phyloP scores from a whole-genome alignment of 2,113 vertebrate genomes.

The Daboia siamensis region DNA sequence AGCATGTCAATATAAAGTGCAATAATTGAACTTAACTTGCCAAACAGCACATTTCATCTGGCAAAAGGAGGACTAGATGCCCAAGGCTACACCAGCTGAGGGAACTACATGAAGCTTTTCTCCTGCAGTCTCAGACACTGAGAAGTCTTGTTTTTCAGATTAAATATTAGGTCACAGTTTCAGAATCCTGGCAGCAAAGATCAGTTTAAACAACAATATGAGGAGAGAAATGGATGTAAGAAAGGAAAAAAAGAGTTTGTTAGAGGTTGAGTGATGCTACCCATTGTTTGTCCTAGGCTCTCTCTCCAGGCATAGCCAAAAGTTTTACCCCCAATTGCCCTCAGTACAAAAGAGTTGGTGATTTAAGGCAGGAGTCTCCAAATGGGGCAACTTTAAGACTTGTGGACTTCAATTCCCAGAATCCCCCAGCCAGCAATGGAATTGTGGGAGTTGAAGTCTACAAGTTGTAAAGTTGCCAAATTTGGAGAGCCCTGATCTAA shows the following conservation, averaged over 20 bases:
- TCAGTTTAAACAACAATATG: not conserved
- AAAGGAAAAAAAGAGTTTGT: not conserved
- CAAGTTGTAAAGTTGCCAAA: not conserved
- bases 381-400: not conserved
- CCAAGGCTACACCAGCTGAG: not conserved
- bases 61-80: constrained; percentile 18
- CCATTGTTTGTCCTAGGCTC: not conserved
- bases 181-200: not conserved
- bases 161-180: not conserved
- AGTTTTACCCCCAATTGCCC: not conserved
- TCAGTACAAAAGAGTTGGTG: not conserved
- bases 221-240: not conserved
- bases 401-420: not conserved
- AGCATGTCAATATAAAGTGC: constrained; percentile 24
- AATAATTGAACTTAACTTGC: constrained; percentile 27
- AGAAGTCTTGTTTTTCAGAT: not conserved
- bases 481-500: not conserved
- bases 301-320: not conserved
- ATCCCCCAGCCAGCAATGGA: not conserved
- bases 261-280: not conserved
- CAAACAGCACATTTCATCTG: constrained; percentile 17
- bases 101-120: not conserved
- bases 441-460: not conserved
- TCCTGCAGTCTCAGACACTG: not conserved
- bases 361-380: not conserved